A percentile compares a stretch with the other conserved stretches of the same genome.
phyloP scores from a whole-genome alignment of 2,797 vertebrate genomes.

The Acanthis flammea region DNA sequence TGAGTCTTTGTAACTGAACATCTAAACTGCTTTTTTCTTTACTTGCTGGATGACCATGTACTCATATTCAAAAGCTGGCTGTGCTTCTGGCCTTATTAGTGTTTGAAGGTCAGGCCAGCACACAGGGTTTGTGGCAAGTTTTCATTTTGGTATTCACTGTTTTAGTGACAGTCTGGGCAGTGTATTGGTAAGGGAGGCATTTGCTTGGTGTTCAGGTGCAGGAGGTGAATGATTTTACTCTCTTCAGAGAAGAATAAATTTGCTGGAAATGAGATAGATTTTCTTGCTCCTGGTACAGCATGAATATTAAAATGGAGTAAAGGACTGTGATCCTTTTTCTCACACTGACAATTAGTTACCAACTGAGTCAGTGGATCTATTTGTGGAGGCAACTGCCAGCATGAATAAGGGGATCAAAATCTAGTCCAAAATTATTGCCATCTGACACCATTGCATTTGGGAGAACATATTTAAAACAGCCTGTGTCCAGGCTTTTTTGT shows the following conservation, averaged over 20 bases:
- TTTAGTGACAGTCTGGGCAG: background rate
- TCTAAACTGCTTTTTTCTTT: background rate
- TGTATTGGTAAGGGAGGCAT: background rate
- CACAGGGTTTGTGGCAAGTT: background rate
- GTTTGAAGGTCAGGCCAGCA: background rate
- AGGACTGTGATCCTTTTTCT: slow-evolving; percentile 27
- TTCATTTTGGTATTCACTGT: background rate
- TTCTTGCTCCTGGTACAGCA: background rate
- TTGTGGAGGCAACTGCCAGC: slow-evolving; percentile 33
- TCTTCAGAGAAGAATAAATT: background rate
- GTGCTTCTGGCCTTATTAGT: background rate
- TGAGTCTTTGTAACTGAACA: background rate
- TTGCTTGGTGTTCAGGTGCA: background rate
- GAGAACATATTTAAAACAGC: slow-evolving; percentile 38
- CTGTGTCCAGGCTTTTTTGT: slow-evolving; percentile 21
- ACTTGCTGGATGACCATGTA: background rate
- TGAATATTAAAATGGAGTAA: background rate
- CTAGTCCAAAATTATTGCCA: slow-evolving; percentile 52
- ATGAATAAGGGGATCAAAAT: slow-evolving; percentile 58
- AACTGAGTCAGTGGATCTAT: slow-evolving; percentile 43
- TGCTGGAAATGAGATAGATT: background rate
- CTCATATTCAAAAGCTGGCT: background rate
- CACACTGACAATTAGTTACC: slow-evolving; percentile 22
- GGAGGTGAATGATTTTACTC: background rate
- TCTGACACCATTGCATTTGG: slow-evolving; percentile 44